A percentile compares a stretch with the other conserved stretches of the same genome.
phyloP scores from a whole-genome alignment of 2,888 invertebrate genomes.

The Ctenicera cuprea region DNA sequence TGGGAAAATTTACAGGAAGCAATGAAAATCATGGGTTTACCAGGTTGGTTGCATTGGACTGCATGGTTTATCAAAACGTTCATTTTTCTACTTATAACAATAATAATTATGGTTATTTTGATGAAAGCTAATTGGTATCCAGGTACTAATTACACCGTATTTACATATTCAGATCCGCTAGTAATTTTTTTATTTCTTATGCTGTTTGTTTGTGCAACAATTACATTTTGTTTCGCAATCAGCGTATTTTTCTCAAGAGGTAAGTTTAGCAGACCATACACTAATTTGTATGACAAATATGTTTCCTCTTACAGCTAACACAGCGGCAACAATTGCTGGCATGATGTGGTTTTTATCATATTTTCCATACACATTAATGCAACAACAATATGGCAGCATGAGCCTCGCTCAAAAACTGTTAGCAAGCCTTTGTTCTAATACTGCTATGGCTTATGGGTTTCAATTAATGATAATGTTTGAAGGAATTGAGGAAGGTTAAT shows the following conservation, averaged over 20 bases:
- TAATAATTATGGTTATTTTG: conserved; percentile 74
- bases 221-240: conserved; percentile 84
- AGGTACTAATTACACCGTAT: conserved; percentile 73
- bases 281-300: conserved; percentile 7
- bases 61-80: conserved; percentile 89
- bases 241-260: conserved; percentile 85
- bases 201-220: conserved; percentile 79
- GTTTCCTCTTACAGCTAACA: conserved; percentile 38
- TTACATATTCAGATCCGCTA: conserved; percentile 79
- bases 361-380: conserved; percentile 73
- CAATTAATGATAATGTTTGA: conserved; percentile 84
- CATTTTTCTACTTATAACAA: conserved; percentile 78
- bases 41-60: conserved; percentile 88
- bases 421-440: conserved; percentile 83
- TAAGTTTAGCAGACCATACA: conserved; percentile 63
- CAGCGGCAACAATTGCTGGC: conserved; percentile 44
- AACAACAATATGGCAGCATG: conserved; percentile 78
- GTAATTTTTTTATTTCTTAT: conserved; percentile 81
- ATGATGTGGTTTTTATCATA: conserved; percentile 44
- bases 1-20: conserved; percentile 78
- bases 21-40: conserved; percentile 93
- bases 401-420: conserved; percentile 77
- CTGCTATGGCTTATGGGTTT: conserved; percentile 88
- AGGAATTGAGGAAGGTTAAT: conserved; percentile 79
- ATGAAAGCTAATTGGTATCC: conserved; percentile 67